Base-by-base conservation (phyloP, 2,113 vertebrate species). In the Hippolais icterina region DNA sequence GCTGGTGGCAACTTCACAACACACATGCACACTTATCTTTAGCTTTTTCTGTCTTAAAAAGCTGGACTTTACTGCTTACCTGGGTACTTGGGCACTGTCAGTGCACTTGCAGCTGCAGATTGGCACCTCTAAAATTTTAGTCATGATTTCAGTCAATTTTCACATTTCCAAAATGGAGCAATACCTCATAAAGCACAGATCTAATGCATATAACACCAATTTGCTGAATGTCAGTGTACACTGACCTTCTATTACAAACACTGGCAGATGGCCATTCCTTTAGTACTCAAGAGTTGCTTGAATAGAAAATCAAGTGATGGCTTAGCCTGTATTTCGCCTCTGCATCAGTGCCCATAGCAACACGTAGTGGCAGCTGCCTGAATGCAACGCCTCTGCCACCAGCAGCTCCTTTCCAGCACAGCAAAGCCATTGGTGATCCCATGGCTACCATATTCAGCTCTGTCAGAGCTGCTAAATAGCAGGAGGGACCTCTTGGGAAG, bases 261-360 rank as follows among this genome's bases (percentile, higher is more conserved):
- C 94, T 96, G 95, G 97, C 97, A 97, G 96, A 97, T 97, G 95
- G 95, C 97, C 96, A 97, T 94, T 96, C 96, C 94, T 97, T 97
- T 57, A 97, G 79, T 94, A 81, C 57, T 83, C 86, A 77, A 83
- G 90, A 96, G 76, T 92, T 97, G 82, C 93, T 92, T 96, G 94
- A 97, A 92, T 95, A 97, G 86, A 94, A 97, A 96, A 90, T 93
- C 93, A 90, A 94, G 78, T 14, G 33, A 72, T 94, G 77, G 84
- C 87, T 84, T 76, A 89, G 84, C 81, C 91, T 94, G 66, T 69
- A 12, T 74, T 94, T 95, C 2, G 12, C 83, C 60, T 94, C 79
- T 86, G 71, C 83, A 91, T 57, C 82, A 82, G 77, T 53, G 95
- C 94, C 90, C 87, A 92, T 97, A 96, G 95, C 94, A 97, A 97